Evolutionary conservation across 2,113 vertebrate species (phyloP).

Genomic region (Ifrita kowaldi): DNA sequence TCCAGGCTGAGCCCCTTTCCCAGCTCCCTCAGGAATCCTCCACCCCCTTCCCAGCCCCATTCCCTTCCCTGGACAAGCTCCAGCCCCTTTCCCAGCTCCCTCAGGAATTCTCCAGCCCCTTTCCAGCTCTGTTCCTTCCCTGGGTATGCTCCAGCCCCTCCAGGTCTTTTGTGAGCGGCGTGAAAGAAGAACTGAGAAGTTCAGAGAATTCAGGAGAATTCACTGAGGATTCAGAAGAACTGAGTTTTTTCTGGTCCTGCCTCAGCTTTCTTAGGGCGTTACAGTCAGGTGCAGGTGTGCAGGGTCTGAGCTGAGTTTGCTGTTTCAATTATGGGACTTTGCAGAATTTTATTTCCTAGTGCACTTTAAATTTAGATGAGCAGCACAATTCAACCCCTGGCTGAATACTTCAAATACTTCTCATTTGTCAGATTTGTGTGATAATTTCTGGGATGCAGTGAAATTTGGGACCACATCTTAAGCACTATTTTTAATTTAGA

Average conservation of each 20-base stretch:
- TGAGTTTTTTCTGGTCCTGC: not conserved
- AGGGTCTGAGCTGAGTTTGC: not conserved
- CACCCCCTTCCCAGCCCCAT: no score
- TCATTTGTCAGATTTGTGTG: not conserved
- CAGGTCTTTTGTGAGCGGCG: not conserved
- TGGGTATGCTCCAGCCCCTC: not conserved
- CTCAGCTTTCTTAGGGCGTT: not conserved
- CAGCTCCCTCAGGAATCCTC: no score
- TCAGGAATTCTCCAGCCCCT: no score
- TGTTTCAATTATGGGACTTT: not conserved
- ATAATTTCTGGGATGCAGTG: not conserved
- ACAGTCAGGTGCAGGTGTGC: no score
- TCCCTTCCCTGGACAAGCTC: no score
- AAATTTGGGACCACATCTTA: not conserved
- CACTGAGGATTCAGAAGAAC: not conserved
- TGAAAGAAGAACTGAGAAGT: not conserved
- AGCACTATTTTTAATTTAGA: not conserved
- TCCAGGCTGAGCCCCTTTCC: no score
- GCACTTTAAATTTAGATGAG: not conserved
- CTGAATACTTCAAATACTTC: not conserved
- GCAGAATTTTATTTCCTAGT: not conserved
- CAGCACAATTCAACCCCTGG: not conserved
- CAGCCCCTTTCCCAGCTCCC: no score
- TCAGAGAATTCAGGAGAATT: not conserved
- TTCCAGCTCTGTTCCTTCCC: no score